Evolutionary conservation across 2,888 invertebrate genomes (phyloP), one percentile per base, ranked within the genome.

Genomic region (Cephonodes hylas): DNA sequence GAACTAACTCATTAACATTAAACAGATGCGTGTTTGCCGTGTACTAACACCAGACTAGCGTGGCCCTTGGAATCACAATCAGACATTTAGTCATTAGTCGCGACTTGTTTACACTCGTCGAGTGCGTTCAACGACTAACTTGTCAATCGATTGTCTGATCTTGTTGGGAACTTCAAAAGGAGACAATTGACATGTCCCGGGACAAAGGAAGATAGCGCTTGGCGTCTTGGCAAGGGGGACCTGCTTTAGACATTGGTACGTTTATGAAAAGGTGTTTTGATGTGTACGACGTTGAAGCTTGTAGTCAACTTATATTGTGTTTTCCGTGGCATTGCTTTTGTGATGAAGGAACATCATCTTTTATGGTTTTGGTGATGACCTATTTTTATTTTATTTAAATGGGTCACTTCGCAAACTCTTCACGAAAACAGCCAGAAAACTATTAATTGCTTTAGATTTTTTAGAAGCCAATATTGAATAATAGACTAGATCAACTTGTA

Each of bases 61-160:
- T n/a, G 64, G 70, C 73, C 70, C 65, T 74, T 74, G 68, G 76
- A 79, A 79, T 78, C 67, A 69, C 69, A 76, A 79, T 73, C 68
- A 74, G 63, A 56, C 10, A 31, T 31, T 53, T 53, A 67, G 65
- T 68, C 65, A 69, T 60, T 60, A 60, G 10, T 46, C 31, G 8
- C 22, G 23, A 23, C 15, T 22, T 59, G 42, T 60, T 60, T 48
- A 60, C 48, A 48, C 15, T 10, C 15, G 25, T 46, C 53, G 15
- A 53, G 53, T 31, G 23, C n/a, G 38, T 38, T n/a, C 53, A 48
- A 8, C 48, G 53, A 53, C 31, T 48, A 53, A 53, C 45, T 45
- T 53, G 53, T 53, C 53, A 18, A 31, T 53, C 53, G 53, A 18
- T 53, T 53, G 53, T 53, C 53, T 53, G 31, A 18, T 27, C 27